These are phyloP conservation scores for Gymnobelideus leadbeateri DNA, from an alignment of 2,113 vertebrate genomes.

Conservation along the genomic window DNA sequence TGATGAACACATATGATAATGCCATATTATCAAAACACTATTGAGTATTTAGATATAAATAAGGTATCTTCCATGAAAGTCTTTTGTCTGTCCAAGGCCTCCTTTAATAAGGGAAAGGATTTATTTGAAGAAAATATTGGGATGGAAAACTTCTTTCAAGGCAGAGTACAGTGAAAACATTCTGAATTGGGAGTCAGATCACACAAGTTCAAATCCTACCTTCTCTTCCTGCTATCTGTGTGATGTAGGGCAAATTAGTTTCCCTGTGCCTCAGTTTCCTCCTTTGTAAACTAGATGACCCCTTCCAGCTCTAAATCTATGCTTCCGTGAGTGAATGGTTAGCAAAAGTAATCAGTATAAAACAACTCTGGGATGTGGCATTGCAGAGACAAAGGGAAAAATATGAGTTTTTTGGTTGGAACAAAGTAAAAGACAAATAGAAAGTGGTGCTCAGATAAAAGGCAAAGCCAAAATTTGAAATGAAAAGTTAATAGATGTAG, in stretches of 20 bases:
- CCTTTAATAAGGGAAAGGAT: not conserved
- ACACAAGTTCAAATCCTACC: not conserved
- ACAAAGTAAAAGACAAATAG: constrained; percentile 8
- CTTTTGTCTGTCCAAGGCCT: not conserved
- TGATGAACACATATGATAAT: constrained; percentile 44
- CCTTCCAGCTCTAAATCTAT: not conserved
- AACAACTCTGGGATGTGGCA: not conserved
- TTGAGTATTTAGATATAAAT: not conserved
- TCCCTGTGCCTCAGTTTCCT: not conserved
- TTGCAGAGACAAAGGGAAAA: constrained; percentile 15
- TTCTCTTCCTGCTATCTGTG: not conserved
- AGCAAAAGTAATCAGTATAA: not conserved
- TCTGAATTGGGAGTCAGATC: not conserved
- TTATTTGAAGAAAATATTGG: not conserved
- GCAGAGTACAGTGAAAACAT: not conserved
- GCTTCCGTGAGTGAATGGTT: not conserved
- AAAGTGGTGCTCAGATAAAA: not conserved
- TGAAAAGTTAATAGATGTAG: constrained; percentile 2
- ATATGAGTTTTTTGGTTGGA: not conserved
- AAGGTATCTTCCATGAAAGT: not conserved
- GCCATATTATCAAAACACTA: constrained; percentile 26
- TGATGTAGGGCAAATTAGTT: not conserved
- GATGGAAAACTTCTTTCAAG: not conserved
- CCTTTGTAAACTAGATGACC: not conserved
- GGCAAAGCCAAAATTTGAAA: constrained; percentile 29